Evolutionary conservation across 2,888 invertebrate genomes (phyloP).

Genomic region (Nymphalis c-album): DNA sequence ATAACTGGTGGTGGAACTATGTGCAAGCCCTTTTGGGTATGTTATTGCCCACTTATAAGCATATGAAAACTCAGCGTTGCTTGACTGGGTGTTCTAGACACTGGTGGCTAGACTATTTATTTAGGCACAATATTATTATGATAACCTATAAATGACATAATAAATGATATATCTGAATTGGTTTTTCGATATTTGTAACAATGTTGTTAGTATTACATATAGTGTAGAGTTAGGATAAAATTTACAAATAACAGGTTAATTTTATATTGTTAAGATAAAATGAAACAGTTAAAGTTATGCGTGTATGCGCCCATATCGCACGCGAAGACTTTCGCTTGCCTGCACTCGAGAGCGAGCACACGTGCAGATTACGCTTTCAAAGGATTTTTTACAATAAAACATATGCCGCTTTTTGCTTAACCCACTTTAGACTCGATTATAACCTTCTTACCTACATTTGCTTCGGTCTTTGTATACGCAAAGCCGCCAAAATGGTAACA

Average conservation of each 20-base stretch:
- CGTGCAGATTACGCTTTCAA: conserved; percentile 75
- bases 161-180: no score
- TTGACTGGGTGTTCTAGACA: no score
- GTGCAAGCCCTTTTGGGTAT: no score
- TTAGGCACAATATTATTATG: no score
- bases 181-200: no score
- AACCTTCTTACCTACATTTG: conserved; percentile 81
- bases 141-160: not conserved
- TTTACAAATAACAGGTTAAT: no score
- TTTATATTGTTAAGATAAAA: not conserved
- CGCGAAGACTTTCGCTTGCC: conserved; percentile 63
- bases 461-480: conserved; percentile 67
- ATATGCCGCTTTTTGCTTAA: conserved; percentile 81
- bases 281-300: conserved; percentile 30
- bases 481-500: conserved; percentile 53
- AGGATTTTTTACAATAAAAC: conserved; percentile 79
- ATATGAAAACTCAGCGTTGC: no score
- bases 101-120: no score
- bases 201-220: no score
- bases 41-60: no score
- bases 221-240: no score
- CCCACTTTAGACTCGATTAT: conserved; percentile 80
- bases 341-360: conserved; percentile 64
- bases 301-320: conserved; percentile 42
- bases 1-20: no score